Conservation (phyloP, 2,888 invertebrate genomes). For the Orthosia incerta region DNA sequence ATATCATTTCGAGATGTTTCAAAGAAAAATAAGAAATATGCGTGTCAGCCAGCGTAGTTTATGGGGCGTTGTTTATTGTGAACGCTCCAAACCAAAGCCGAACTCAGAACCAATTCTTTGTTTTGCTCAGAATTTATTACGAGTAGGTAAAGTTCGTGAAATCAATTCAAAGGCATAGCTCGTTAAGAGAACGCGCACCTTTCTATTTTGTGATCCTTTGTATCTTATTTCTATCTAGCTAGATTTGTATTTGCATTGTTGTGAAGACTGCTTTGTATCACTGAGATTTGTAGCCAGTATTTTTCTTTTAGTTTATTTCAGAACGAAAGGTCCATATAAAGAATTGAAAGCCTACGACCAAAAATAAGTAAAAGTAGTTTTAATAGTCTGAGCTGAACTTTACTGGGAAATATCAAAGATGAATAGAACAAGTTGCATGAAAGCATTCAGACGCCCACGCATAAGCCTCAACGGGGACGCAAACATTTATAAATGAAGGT, state of each 20-base stretch:
- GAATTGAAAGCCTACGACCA: slow-evolving; percentile 21
- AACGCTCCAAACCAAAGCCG: slow-evolving; percentile 70
- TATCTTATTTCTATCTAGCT: slow-evolving; percentile 55
- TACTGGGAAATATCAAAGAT: slow-evolving; percentile 52
- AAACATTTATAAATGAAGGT: slow-evolving; percentile 60
- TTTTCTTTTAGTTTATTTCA: slow-evolving; percentile 26
- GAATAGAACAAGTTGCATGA: slow-evolving; percentile 51
- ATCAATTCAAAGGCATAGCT: slow-evolving; percentile 69
- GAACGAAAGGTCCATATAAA: slow-evolving; percentile 22
- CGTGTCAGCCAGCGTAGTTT: slow-evolving; percentile 80
- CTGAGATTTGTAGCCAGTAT: slow-evolving; percentile 13
- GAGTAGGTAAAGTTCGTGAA: slow-evolving; percentile 70
- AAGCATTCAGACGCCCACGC: slow-evolving; percentile 43
- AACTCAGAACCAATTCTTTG: slow-evolving; percentile 82
- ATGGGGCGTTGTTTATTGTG: slow-evolving; percentile 83
- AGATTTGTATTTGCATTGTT: slow-evolving; percentile 49
- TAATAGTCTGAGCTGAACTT: slow-evolving; percentile 28
- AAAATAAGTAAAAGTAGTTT: slow-evolving; percentile 37
- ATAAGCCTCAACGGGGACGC: slow-evolving; percentile 45
- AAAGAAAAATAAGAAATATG: slow-evolving; percentile 85
- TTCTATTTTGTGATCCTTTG: slow-evolving; percentile 58
- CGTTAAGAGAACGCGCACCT: slow-evolving; percentile 68
- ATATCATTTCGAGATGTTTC: slow-evolving; percentile 74
- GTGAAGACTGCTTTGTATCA: slow-evolving; percentile 23
- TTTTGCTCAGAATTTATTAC: slow-evolving; percentile 74